phyloP scores from a whole-genome alignment of 2,113 vertebrate species.

The Phrynosoma blainvillii region DNA sequence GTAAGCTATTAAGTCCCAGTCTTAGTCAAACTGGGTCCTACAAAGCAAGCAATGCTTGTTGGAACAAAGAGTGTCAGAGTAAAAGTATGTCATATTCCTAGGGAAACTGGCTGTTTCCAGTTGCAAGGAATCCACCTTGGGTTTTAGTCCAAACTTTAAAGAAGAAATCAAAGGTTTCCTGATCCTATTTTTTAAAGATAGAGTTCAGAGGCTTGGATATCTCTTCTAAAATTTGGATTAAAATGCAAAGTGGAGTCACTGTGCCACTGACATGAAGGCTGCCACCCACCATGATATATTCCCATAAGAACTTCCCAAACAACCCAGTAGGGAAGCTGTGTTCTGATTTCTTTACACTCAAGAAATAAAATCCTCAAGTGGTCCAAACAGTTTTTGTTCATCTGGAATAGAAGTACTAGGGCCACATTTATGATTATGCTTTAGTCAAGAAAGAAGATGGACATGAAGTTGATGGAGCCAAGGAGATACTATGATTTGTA shows the following conservation, averaged over 20 bases:
- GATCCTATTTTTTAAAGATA: too few species aligned
- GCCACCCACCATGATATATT: neutral
- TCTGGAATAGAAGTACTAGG: neutral
- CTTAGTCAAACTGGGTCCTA: neutral
- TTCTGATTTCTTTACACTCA: neutral
- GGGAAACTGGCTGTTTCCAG: too few species aligned
- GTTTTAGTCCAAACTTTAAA: too few species aligned
- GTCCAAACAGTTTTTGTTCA: neutral
- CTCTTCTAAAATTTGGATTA: too few species aligned
- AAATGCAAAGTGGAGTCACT: too few species aligned
- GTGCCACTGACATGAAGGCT: too few species aligned
- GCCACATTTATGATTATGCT: neutral
- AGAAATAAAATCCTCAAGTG: neutral
- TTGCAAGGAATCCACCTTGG: too few species aligned
- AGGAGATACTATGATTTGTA: neutral
- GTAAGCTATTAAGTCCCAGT: neutral
- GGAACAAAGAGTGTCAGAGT: neutral
- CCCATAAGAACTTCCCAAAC: neutral
- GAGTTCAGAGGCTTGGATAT: too few species aligned
- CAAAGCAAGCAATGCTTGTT: slow-evolving; percentile 18
- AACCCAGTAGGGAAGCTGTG: neutral
- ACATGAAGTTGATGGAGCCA: neutral
- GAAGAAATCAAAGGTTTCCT: too few species aligned
- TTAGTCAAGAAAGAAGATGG: neutral
- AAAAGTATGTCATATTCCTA: neutral